Conservation (phyloP, 2,113 vertebrate species). For the Prunella himalayana region DNA sequence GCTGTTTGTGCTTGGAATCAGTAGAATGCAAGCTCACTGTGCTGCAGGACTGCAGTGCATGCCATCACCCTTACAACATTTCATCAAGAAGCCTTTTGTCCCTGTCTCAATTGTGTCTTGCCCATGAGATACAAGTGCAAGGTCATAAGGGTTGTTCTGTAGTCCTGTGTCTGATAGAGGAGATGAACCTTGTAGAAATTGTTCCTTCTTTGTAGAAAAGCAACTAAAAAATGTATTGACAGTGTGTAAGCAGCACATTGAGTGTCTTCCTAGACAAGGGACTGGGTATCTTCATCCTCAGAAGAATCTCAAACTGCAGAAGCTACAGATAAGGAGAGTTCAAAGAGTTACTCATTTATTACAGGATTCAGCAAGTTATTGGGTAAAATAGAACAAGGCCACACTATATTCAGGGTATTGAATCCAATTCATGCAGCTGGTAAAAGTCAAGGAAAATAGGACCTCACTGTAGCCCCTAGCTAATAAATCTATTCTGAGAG, state of each 20-base stretch:
- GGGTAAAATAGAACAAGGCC: background rate
- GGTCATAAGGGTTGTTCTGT: background rate
- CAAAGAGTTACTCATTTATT: background rate
- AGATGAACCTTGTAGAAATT: background rate
- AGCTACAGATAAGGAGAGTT: background rate
- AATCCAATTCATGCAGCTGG: background rate
- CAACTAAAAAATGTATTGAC: background rate
- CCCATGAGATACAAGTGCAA: background rate
- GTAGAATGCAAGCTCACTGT: background rate
- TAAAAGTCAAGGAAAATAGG: background rate
- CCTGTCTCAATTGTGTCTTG: background rate
- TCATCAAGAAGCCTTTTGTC: background rate
- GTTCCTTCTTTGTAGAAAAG: background rate
- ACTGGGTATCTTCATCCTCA: background rate
- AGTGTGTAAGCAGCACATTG: background rate
- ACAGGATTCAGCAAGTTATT: background rate
- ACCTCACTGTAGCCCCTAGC: background rate
- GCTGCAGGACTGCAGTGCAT: background rate
- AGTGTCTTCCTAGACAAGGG: background rate
- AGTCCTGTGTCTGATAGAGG: background rate
- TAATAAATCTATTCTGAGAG: background rate
- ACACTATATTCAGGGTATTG: background rate
- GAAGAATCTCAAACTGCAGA: background rate
- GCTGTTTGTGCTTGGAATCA: background rate
- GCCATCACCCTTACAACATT: background rate